These are phyloP conservation scores for Cynopterus sphinx DNA, from an alignment of 2,797 vertebrate genomes.

Conservation along the genomic window DNA sequence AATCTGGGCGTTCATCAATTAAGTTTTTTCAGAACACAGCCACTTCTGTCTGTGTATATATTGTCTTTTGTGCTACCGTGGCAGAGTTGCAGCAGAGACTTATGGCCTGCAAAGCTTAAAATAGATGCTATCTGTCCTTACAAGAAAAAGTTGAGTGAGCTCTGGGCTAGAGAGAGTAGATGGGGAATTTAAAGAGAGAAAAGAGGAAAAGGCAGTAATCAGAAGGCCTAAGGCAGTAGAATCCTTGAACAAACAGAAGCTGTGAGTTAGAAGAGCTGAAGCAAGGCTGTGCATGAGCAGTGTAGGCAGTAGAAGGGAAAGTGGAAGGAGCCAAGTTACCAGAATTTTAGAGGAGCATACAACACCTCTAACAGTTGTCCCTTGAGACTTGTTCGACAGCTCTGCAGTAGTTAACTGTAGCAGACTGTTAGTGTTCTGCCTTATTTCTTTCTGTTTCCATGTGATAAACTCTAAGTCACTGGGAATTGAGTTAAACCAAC, in stretches of 20 bases:
- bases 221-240: not conserved
- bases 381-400: fast-evolving
- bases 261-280: not conserved
- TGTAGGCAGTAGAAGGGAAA: fast-evolving
- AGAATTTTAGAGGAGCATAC: not conserved
- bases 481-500: not conserved
- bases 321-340: not conserved
- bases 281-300: not conserved
- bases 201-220: not conserved
- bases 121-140: not conserved
- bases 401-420: not conserved
- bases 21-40: not conserved
- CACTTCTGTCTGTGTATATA: not conserved
- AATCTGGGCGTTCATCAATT: not conserved
- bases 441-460: not conserved
- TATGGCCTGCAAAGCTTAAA: not conserved
- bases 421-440: not conserved
- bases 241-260: not conserved
- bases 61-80: not conserved
- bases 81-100: not conserved
- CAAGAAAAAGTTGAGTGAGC: not conserved
- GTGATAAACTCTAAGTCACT: not conserved
- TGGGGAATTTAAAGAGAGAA: not conserved
- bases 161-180: not conserved
- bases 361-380: not conserved